Base-by-base conservation (phyloP, 2,113 vertebrate genomes). In the Acanthochromis polyacanthus region DNA sequence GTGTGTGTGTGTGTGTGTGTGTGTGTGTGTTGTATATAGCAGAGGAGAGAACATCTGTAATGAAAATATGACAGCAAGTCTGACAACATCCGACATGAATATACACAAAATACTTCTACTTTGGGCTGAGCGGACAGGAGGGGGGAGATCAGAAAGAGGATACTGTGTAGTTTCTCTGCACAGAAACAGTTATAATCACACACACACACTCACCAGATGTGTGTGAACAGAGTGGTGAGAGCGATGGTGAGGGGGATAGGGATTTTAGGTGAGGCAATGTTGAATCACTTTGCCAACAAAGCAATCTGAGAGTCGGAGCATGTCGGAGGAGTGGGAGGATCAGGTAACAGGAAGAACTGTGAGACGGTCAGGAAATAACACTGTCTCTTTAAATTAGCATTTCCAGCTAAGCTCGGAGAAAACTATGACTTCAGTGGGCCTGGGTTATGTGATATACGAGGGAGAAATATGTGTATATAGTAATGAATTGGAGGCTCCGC, bases 331-430 rank as follows among this genome's bases (percentile, higher is more conserved):
- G 50, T 38, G 11, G 45, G 81, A 45, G 82, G 71, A 84, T 92
- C 91, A 71, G 82, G 88, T 89, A 92, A 92, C 89, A 83, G 91
- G 91, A 92, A 87, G 82, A 77, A 62, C 67, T 80, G 70, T 53
- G 72, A 87, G 87, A 86, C 57, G 38, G 73, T 83, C 87, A 92
- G 91, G 89, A 93, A 93, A 92, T 87, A 91, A 93, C 89, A 93
- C 78, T 80, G 89, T 90, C 91, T 85, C 71, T 85, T 86, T 82
- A 62, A 86, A 88, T 93, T 90, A 93, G 78, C 76, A 63, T 80
- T 84, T 74, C 57, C 77, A 80, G 69, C 55, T 68, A 73, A 84
- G 58, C 43, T 40, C 10, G 28, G 3, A 55, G 69, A 70, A 74
- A 65, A 8, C 38, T 59, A 74, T 71, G 36, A 40, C 32, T 61